A percentile compares a stretch with the other conserved stretches of the same genome.
Conservation (phyloP, 2,113 vertebrate genomes). For the Eonycteris spelaea region DNA sequence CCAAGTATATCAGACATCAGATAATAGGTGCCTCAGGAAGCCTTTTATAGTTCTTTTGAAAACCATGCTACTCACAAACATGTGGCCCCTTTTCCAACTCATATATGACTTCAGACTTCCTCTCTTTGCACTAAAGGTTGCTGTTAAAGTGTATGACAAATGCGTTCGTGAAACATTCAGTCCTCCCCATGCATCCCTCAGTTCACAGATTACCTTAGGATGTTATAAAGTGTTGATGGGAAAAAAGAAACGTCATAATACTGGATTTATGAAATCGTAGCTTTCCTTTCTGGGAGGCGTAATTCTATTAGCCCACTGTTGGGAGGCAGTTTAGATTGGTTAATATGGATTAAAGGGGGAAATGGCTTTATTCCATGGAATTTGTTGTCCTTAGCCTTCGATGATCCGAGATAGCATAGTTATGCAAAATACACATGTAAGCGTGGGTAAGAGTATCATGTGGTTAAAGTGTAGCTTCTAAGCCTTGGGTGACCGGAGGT, state of each 20-base stretch:
- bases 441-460: not conserved
- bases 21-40: not conserved
- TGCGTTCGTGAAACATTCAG: constrained; percentile 27
- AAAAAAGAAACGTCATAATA: constrained; percentile 47
- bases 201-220: constrained; percentile 35
- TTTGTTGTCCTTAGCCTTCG: constrained; percentile 13
- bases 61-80: not conserved
- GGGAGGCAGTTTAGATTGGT: constrained; percentile 9
- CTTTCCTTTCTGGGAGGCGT: constrained; percentile 12
- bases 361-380: not conserved
- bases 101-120: not conserved
- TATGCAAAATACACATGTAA: not conserved
- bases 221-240: constrained; percentile 25
- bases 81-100: not conserved
- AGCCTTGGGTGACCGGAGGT: not conserved
- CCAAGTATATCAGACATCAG: not conserved
- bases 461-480: not conserved
- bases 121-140: constrained; percentile 5
- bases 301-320: constrained; percentile 33
- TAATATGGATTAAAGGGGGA: not conserved
- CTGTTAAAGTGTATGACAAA: constrained; percentile 40
- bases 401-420: not conserved
- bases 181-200: constrained; percentile 22
- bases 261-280: not conserved
- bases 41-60: constrained; percentile 27